These are phyloP conservation scores for Xenopus petersii DNA, from an alignment of 2,797 vertebrate species.

Conservation along the genomic window DNA sequence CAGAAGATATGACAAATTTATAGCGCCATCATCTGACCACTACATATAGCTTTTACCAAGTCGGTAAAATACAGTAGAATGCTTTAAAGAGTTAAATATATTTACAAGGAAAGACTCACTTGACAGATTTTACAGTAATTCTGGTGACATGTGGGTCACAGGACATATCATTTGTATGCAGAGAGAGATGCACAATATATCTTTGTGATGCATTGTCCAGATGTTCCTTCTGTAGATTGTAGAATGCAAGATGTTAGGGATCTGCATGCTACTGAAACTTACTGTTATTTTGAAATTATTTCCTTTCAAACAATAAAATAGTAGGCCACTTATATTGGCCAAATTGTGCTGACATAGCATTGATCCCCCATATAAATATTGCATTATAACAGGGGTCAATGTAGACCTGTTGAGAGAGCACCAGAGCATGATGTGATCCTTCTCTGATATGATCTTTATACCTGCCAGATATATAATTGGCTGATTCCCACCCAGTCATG, in stretches of 20 bases:
- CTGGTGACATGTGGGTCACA: not conserved
- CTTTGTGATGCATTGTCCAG: not conserved
- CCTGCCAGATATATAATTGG: too few relatives aligned
- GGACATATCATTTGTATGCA: not conserved
- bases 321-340: too few relatives aligned
- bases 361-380: too few relatives aligned
- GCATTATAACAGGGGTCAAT: too few relatives aligned
- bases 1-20: not conserved
- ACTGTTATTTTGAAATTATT: not conserved
- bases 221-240: not conserved
- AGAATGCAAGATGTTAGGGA: not conserved
- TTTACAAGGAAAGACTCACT: not conserved
- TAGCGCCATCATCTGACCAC: not conserved
- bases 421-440: too few relatives aligned
- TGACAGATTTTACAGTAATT: not conserved
- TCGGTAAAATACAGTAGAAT: not conserved
- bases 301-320: not conserved
- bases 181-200: not conserved
- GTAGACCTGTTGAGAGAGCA: too few relatives aligned
- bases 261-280: not conserved
- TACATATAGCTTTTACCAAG: not conserved
- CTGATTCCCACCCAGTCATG: too few relatives aligned
- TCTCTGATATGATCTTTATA: too few relatives aligned
- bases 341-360: too few relatives aligned
- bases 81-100: not conserved